Base-by-base conservation (phyloP, 2,113 vertebrate genomes). In the Hemiprocne comata region DNA sequence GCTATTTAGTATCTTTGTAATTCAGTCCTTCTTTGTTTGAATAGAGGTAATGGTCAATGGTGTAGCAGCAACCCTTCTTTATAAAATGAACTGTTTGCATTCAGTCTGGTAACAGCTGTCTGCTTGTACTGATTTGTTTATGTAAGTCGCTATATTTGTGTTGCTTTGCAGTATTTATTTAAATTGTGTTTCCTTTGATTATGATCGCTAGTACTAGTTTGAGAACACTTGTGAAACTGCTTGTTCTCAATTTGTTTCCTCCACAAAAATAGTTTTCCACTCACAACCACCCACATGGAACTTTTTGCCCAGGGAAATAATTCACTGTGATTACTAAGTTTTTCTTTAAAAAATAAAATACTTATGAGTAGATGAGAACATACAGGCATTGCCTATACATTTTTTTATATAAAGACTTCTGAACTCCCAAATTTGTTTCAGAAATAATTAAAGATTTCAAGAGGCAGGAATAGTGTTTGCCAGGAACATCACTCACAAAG, bases 211-310 rank as follows among this genome's bases (percentile, higher is more conserved):
- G 38, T 76, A 38, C 58, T 58, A 55, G 75, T 55, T 91, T 53
- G 65, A 76, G 29, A 62, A 55, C 5, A 85, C 78, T 55, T 62
- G 55, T 71, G 58, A 91, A 95, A 44, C 24, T 26, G 64, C 48
- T 90, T 94, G 62, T 66, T 93, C 76, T 86, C 38, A 58, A 31
- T 94, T 84, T 90, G 81, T 92, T 93, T 89, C 69, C 42, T 75
- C 57, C 42, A 75, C 51, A 89, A 71, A 93, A 85, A 48, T 44
- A 90, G 44, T 24, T 87, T 87, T 73, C 76, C 11, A 18, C 42
- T 95, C 69, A 60, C 65, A 83, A n/a, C 51, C 67, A 74, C 83
- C 77, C 86, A 90, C 74, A 2, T 74, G 61, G 46, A 94, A 51
- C 33, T 88, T 84, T 80, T 86, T 90, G 69, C 72, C 55, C 69